These are phyloP conservation scores for Gastracanthus pulcherrimus DNA, from an alignment of 2,888 invertebrate species.

Conservation along the genomic window DNA sequence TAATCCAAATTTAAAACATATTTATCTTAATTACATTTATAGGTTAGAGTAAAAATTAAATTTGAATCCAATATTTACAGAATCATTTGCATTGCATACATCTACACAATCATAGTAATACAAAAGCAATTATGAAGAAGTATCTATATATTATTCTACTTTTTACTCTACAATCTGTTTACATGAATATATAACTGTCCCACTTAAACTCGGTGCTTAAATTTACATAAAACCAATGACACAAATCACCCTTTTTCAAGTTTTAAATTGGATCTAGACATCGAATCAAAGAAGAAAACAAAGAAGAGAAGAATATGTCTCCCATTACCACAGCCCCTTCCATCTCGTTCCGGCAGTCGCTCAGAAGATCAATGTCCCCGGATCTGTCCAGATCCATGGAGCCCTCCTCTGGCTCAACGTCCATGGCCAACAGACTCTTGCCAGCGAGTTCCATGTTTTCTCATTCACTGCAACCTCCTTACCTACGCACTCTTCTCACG, in stretches of 20 bases:
- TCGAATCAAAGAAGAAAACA: not conserved
- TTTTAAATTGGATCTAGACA: too few relatives aligned
- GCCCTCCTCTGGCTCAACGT: constrained; percentile 1
- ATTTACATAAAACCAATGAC: not conserved
- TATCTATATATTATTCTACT: not conserved
- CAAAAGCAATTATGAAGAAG: not conserved
- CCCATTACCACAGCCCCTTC: constrained; percentile 51
- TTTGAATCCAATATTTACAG: not conserved
- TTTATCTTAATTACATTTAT: not conserved
- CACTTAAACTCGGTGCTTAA: not conserved
- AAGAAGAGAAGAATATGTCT: not conserved
- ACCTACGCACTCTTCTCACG: constrained; percentile 17
- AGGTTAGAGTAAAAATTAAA: not conserved
- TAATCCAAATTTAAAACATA: not conserved
- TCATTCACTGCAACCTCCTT: not conserved
- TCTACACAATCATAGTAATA: not conserved
- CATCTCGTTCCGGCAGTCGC: constrained; percentile 26
- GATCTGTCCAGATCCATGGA: constrained; percentile 6
- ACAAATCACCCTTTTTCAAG: too few relatives aligned
- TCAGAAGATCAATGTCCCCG: constrained; percentile 16
- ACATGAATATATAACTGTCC: not conserved
- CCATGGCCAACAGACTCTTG: not conserved
- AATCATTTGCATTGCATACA: too few relatives aligned
- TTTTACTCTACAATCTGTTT: not conserved
- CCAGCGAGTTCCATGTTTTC: constrained; percentile 41